These are phyloP conservation scores for Heterotis niloticus DNA, from an alignment of 2,113 vertebrate genomes.

Conservation along the genomic window DNA sequence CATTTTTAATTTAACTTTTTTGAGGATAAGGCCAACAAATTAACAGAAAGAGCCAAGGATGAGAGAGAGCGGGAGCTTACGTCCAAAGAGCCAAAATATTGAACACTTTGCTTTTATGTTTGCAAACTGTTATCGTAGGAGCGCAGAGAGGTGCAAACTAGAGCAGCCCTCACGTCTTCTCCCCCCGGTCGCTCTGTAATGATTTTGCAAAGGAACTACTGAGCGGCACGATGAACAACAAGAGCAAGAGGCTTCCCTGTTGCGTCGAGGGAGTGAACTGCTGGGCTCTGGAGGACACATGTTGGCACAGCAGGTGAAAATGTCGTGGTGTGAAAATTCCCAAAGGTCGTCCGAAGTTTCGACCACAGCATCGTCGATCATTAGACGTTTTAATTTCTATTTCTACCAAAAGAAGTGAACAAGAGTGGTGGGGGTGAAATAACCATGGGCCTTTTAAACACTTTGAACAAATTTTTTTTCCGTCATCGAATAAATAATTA, in stretches of 20 bases:
- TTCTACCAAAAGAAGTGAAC: neutral
- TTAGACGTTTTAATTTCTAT: neutral
- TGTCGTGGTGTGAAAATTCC: no score
- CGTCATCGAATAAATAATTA: neutral
- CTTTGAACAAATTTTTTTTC: neutral
- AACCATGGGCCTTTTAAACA: neutral
- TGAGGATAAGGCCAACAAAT: neutral
- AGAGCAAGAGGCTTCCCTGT: neutral
- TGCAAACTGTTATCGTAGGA: neutral
- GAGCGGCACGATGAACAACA: neutral
- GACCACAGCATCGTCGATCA: neutral
- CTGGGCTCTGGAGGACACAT: constrained; percentile 3
- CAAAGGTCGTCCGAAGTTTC: constrained; percentile 9
- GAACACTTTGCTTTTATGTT: neutral
- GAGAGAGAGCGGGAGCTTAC: neutral
- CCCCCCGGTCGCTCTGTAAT: no score
- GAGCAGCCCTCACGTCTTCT: neutral
- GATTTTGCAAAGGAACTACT: constrained; percentile 1
- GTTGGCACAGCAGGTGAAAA: no score
- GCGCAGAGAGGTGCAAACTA: neutral
- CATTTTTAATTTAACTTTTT: neutral
- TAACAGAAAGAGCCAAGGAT: neutral
- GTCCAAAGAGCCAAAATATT: neutral
- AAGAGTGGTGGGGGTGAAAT: neutral
- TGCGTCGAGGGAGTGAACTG: neutral